Base-by-base conservation (phyloP, 2,113 vertebrate genomes). In the Oenanthe oenanthe region DNA sequence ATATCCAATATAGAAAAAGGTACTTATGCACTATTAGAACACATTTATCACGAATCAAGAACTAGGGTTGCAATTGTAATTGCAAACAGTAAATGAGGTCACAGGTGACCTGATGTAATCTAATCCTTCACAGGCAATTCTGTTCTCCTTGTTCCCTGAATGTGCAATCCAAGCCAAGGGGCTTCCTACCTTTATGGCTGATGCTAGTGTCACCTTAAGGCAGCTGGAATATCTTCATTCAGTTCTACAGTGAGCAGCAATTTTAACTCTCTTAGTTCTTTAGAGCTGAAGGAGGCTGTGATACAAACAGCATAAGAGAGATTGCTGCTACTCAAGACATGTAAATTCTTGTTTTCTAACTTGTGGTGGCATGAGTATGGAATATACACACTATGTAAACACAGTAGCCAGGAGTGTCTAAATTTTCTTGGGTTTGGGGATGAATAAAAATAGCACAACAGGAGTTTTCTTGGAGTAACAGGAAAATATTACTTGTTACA, bases 11-110 rank as follows among this genome's bases (percentile, higher is more conserved):
- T 22, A 73, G 20, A 36, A 62, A 73, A 65, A 22, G 2, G 3
- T 32, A 6, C 2, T 47, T 19, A 32, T 54, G 56, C 5, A 14
- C 17, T 22, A 5, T 17, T 45, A 31, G 17, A 40, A 56, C 4
- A 24, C 0, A 2, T 50, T 13, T 25, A 53, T 36, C 21, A n/a
- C 12, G 9, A 75, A 50, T 0, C 58, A 10, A 43, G 14, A 47
- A 13, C 26, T 57, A 61, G 5, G 29, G 48, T 21, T 89, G 16
- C 11, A 56, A 10, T 47, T 89, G 48, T 50, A 26, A 26, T 26
- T 26, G 24, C 51, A 43, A 70, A 53, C 7, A 81, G 19, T 17
- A 57, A 63, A 19, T 40, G 18, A 3, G 2, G 3, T 70, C 34
- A 42, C 24, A 73, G 8, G 25, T 29, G 26, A 57, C 9, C 12